phyloP scores from a whole-genome alignment of 2,797 vertebrate species.

The Botia kubotai region DNA sequence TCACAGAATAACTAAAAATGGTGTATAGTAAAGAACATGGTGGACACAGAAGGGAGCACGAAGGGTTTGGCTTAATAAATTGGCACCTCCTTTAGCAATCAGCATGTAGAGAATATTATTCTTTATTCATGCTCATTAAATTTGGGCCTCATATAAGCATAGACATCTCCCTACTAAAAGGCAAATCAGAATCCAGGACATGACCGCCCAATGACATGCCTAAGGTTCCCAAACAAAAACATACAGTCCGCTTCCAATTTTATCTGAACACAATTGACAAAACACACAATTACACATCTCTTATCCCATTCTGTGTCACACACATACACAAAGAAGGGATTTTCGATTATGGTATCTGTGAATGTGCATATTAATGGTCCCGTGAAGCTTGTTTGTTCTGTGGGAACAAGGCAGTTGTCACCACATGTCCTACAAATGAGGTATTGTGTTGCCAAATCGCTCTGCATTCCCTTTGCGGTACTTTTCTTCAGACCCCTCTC shows the following conservation, averaged over 20 bases:
- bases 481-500: neutral
- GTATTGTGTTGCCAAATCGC: conserved; percentile 22
- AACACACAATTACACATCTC: conserved; percentile 77
- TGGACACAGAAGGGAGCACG: conserved; percentile 50
- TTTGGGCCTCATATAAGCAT: conserved; percentile 80
- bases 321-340: conserved; percentile 71
- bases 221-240: conserved; percentile 22
- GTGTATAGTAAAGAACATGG: neutral
- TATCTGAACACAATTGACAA: conserved; percentile 79
- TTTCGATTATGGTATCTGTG: conserved; percentile 69
- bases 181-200: conserved; percentile 82
- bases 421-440: conserved; percentile 39
- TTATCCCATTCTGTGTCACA: conserved; percentile 63
- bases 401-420: conserved; percentile 52
- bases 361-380: conserved; percentile 78
- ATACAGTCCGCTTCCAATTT: conserved; percentile 72
- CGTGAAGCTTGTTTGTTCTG: conserved; percentile 52
- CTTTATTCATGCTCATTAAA: conserved; percentile 91
- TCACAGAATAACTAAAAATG: neutral
- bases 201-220: conserved; percentile 69
- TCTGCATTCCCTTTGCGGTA: conserved; percentile 6
- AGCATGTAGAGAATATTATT: conserved; percentile 82
- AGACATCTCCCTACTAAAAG: conserved; percentile 82
- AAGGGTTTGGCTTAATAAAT: conserved; percentile 84
- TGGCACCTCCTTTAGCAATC: conserved; percentile 79